phyloP scores from a whole-genome alignment of 2,888 invertebrate genomes.

The Orchesellides sinensis region DNA sequence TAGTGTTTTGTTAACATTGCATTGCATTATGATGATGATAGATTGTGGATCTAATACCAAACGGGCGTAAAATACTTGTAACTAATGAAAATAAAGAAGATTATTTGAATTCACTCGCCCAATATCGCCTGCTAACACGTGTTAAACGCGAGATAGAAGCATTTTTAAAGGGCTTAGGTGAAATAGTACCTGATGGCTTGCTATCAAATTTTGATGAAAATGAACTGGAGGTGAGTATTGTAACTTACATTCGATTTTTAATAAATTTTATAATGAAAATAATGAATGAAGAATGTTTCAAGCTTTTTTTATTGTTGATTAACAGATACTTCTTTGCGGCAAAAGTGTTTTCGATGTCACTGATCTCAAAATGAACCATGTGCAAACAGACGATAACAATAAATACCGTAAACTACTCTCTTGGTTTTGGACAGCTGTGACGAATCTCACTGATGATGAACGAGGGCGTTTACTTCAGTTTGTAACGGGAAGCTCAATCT shows the following conservation, averaged over 20 bases:
- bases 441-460: constrained; percentile 78
- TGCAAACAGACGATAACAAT: constrained; percentile 74
- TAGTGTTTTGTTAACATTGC: too few relatives aligned
- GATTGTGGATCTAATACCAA: constrained; percentile 77
- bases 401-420: constrained; percentile 64
- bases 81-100: constrained; percentile 78
- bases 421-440: constrained; percentile 79
- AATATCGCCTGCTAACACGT: constrained; percentile 77
- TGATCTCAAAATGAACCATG: constrained; percentile 77
- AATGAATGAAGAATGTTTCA: background rate
- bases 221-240: constrained; percentile 77
- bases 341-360: constrained; percentile 78
- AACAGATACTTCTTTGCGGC: constrained; percentile 79
- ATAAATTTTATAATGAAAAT: too few relatives aligned
- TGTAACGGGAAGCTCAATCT: constrained; percentile 78
- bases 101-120: constrained; percentile 77
- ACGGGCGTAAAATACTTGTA: constrained; percentile 77
- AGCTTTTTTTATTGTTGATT: constrained; percentile 39
- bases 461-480: constrained; percentile 78
- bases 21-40: too few relatives aligned
- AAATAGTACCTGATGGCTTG: constrained; percentile 78
- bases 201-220: constrained; percentile 79
- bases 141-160: constrained; percentile 77
- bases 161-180: constrained; percentile 77
- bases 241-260: background rate